Conservation (phyloP, 2,888 invertebrate genomes). For the Tethea ocularis region DNA sequence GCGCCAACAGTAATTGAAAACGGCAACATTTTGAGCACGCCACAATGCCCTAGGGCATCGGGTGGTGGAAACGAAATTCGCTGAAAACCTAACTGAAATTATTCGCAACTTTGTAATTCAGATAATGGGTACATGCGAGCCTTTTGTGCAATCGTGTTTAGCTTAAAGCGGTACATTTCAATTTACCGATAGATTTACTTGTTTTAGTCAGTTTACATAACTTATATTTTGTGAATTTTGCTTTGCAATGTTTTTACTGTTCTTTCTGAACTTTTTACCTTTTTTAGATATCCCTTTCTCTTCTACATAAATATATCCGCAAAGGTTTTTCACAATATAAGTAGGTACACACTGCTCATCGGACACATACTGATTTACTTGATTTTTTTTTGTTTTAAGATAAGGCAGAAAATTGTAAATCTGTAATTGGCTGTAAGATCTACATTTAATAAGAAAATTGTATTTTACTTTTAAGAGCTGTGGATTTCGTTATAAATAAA, state of each 20-base stretch:
- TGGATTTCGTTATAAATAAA: no score
- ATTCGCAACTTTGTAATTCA: constrained; percentile 15
- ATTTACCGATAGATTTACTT: background rate
- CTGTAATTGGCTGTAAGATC: no score
- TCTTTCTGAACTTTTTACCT: background rate
- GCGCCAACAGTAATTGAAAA: background rate
- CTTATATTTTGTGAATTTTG: background rate
- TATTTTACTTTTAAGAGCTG: no score
- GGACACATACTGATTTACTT: no score
- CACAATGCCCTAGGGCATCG: constrained; percentile 11
- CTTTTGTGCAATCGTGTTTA: constrained; percentile 20
- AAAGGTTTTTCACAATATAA: no score
- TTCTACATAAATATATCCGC: no score
- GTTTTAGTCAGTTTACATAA: background rate
- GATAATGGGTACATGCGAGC: constrained; percentile 22
- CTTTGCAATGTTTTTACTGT: background rate
- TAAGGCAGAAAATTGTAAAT: no score
- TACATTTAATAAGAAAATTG: no score
- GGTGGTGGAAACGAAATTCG: constrained; percentile 15
- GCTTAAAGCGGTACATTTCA: constrained; percentile 11
- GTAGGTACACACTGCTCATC: no score
- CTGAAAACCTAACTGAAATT: constrained; percentile 22
- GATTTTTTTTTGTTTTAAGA: no score
- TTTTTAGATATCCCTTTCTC: no score
- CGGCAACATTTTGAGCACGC: background rate